Evolutionary conservation across 2,113 vertebrate genomes (phyloP), one percentile per base, ranked within the genome.

Genomic region (Bettongia penicillata): DNA sequence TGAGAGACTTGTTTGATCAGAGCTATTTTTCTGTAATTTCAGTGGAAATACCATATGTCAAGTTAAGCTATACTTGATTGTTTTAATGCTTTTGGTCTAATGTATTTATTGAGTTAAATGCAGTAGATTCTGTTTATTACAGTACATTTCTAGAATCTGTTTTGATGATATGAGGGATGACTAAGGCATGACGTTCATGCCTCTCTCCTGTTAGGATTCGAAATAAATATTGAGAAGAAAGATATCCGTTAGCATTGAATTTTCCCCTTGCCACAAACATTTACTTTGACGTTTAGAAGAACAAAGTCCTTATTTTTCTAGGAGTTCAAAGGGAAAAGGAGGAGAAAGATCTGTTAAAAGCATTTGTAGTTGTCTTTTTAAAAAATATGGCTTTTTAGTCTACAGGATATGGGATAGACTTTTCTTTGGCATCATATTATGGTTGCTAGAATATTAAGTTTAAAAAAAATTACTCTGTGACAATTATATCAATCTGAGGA

Each of bases 391-490:
- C n/a, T 48, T 50, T 47, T 93, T 61, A 55, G 11, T 91, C 47
- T 97, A 1, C 68, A 37, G 48, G 50, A 94, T 90, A 84, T 8
- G 14, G 28, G 5, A 50, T 89, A 7, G 24, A 16, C 22, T 95
- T 92, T 93, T 93, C 91, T 93, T 96, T 51, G 93, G 23, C 10
- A 93, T 94, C 25, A 6, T 96, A 94, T 93, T 61, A 3, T n/a
- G 92, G 53, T 94, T 93, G 51, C 43, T 93, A 91, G 16, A 22
- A 43, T n/a, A 51, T 93, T 97, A 93, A 96, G 92, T 57, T 16
- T 43, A 31, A 55, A 91, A 14, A 91, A 10, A 77, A 92, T 95
- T 94, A 93, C 53, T 92, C 53, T 53, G 4, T 91, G 53, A n/a
- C 43, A 23, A 84, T 84, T 84, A 43, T 43, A 26, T n/a, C 23